Evolutionary conservation across 2,113 vertebrate species (phyloP).

Genomic region (Myiozetetes cayanensis): DNA sequence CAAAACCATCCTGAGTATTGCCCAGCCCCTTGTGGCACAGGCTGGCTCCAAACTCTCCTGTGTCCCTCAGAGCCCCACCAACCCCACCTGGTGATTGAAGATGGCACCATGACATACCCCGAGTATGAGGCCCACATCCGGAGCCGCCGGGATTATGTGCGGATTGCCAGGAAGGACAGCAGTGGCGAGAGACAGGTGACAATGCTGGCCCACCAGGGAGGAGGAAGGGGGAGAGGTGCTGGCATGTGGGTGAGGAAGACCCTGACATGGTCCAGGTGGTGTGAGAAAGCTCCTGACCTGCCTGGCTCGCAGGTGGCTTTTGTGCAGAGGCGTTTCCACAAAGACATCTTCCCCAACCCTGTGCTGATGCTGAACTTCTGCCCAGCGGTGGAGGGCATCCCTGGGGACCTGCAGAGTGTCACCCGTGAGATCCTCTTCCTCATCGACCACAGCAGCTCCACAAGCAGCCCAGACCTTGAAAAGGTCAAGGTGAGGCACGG

Average conservation of each 20-base stretch:
- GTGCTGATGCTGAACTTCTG: conserved; percentile 97
- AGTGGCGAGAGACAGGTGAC: conserved; percentile 85
- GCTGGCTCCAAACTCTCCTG: background rate
- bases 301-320: conserved; percentile 84
- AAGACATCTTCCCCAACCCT: conserved; percentile 90
- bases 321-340: conserved; percentile 91
- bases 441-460: conserved; percentile 76
- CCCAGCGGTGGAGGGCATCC: conserved; percentile 73
- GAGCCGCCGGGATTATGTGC: conserved; percentile 85
- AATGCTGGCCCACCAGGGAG: accelerated
- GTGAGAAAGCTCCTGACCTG: background rate
- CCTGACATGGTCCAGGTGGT: accelerated
- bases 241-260: background rate
- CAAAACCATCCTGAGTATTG: background rate
- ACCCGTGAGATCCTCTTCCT: conserved; percentile 91
- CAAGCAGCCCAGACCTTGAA: conserved; percentile 72
- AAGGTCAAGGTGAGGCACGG: conserved; percentile 75
- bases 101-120: conserved; percentile 82
- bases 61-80: conserved; percentile 84
- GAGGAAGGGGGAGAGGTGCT: background rate
- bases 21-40: accelerated
- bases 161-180: conserved; percentile 80
- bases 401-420: conserved; percentile 79
- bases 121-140: conserved; percentile 85
- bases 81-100: conserved; percentile 88